Percentiles rank a stretch among this genome's conserved stretches.
These are phyloP conservation scores for Polymixis flavicincta DNA, from an alignment of 2,888 invertebrate species.

Conservation along the genomic window DNA sequence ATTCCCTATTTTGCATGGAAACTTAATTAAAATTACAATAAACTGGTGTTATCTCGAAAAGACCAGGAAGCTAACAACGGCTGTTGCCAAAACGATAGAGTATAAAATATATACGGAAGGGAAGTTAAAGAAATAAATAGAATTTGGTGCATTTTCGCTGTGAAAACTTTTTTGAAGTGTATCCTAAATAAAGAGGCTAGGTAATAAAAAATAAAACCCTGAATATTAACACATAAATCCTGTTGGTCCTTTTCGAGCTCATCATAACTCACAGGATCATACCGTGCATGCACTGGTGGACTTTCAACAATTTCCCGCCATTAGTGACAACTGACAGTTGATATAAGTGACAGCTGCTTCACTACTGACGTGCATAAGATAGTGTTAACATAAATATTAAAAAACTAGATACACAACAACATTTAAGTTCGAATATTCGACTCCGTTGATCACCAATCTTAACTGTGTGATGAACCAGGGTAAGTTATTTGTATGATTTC, in stretches of 20 bases:
- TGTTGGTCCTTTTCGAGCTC: no score
- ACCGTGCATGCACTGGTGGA: neutral
- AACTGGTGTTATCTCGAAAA: slow-evolving; percentile 56
- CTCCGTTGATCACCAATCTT: neutral
- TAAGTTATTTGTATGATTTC: neutral
- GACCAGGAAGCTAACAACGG: slow-evolving; percentile 33
- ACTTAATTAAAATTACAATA: slow-evolving; percentile 63
- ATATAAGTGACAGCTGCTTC: neutral
- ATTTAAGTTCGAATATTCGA: neutral
- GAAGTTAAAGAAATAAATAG: slow-evolving; percentile 8
- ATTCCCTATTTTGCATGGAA: slow-evolving; percentile 55
- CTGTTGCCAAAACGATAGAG: slow-evolving; percentile 43
- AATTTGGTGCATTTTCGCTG: slow-evolving; percentile 28
- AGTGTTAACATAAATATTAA: neutral
- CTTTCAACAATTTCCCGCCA: neutral
- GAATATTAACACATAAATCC: no score
- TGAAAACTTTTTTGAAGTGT: neutral
- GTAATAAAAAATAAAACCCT: no score
- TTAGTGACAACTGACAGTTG: neutral
- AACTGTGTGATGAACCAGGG: neutral
- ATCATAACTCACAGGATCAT: no score
- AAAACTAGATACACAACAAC: neutral
- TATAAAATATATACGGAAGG: slow-evolving; percentile 27
- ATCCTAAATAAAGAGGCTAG: no score
- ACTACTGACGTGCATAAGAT: neutral